Percentiles rank a stretch among this genome's conserved stretches.
Conservation (phyloP, 1,140 invertebrate genomes). For the Drosophila sturtevanti region DNA sequence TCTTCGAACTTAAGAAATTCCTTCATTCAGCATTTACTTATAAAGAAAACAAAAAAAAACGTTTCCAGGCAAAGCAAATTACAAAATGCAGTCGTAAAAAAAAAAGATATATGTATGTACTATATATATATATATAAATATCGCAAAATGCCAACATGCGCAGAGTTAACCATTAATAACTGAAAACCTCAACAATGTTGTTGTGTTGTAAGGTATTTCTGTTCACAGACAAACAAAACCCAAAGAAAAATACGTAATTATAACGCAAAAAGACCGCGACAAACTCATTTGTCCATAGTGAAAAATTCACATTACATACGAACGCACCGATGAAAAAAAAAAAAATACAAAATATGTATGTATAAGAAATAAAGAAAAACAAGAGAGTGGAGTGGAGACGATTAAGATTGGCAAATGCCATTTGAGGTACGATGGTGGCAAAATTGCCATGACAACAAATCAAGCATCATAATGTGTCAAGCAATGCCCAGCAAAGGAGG, state of each 20-base stretch:
- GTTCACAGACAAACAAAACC: constrained; percentile 36
- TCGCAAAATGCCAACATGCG: constrained; percentile 63
- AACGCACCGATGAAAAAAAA: not conserved
- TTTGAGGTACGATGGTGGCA: constrained; percentile 69
- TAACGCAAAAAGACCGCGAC: constrained; percentile 77
- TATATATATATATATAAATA: constrained; percentile 28
- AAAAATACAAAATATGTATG: too few species aligned
- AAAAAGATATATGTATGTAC: not conserved
- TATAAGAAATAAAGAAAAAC: not conserved
- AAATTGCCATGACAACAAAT: constrained; percentile 79
- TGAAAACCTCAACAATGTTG: constrained; percentile 64
- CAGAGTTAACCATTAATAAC: constrained; percentile 74
- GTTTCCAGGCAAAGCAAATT: constrained; percentile 38
- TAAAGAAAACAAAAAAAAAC: constrained; percentile 14
- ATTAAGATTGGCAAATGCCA: constrained; percentile 57
- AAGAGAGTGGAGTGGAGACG: constrained; percentile 36
- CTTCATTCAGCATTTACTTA: constrained; percentile 7
- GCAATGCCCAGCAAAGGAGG: constrained; percentile 69
- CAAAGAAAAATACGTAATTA: constrained; percentile 64
- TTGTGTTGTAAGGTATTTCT: constrained; percentile 63
- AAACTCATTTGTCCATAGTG: constrained; percentile 79
- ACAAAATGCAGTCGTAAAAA: constrained; percentile 42
- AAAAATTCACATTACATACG: constrained; percentile 71
- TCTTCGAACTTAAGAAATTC: constrained; percentile 23
- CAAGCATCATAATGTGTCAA: constrained; percentile 81